Conservation (phyloP, 2,797 vertebrate species). For the Hirundo rustica region DNA sequence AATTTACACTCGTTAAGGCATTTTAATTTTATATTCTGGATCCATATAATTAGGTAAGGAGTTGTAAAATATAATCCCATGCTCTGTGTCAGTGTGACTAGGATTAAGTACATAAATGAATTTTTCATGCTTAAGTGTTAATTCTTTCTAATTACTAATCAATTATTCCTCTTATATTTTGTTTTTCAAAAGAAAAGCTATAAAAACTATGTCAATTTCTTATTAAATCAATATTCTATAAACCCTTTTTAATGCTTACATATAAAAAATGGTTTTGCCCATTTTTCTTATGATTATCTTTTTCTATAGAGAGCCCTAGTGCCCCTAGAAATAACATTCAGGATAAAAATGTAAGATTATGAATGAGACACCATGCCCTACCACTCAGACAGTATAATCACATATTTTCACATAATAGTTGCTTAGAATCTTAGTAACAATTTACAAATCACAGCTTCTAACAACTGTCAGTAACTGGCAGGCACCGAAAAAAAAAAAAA, state of each 20-base stretch:
- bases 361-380: not conserved
- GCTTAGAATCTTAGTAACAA: not conserved
- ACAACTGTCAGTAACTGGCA: not conserved
- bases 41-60: not conserved
- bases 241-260: not conserved
- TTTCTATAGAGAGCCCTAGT: not conserved
- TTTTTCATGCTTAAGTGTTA: not conserved
- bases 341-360: not conserved
- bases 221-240: not conserved
- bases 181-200: not conserved
- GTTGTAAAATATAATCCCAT: not conserved
- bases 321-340: not conserved
- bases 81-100: not conserved
- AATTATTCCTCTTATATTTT: not conserved
- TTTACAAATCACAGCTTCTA: not conserved
- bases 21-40: not conserved
- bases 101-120: not conserved
- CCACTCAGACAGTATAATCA: not conserved
- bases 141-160: conserved; percentile 1
- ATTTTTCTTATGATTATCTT: not conserved
- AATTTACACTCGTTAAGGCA: not conserved
- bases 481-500: not conserved
- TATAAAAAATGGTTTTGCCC: not conserved
- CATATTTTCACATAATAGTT: not conserved
- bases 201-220: not conserved